These are phyloP conservation scores for Xanthostigma xanthostigma DNA, from an alignment of 2,888 invertebrate species.

Conservation along the genomic window DNA sequence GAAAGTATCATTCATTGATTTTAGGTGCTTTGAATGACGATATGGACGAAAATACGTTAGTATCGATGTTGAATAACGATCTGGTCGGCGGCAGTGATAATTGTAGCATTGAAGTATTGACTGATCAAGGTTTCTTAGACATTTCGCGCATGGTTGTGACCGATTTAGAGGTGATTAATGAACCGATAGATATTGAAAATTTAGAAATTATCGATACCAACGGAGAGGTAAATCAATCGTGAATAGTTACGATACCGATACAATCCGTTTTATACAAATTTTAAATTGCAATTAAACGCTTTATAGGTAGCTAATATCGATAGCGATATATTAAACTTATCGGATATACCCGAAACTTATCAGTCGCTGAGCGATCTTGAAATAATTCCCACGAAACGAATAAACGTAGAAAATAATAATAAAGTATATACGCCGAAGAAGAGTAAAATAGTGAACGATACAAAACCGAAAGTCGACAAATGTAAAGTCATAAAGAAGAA, in stretches of 20 bases:
- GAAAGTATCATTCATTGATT: neutral
- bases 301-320: conserved; percentile 6
- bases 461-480: neutral
- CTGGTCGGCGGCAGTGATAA: conserved; percentile 6
- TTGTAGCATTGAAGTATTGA: conserved; percentile 12
- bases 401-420: conserved; percentile 2
- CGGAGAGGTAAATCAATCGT: conserved; percentile 3
- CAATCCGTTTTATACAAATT: too few relatives aligned
- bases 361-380: conserved; percentile 6
- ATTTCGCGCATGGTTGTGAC: conserved; percentile 8
- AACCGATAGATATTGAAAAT: conserved; percentile 4
- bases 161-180: conserved; percentile 3
- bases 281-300: too few relatives aligned
- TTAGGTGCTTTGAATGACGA: neutral
- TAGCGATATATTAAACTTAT: conserved; percentile 5
- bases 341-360: conserved; percentile 5
- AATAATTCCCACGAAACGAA: conserved; percentile 8
- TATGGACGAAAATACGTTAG: conserved; percentile 9
- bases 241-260: too few relatives aligned
- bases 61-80: conserved; percentile 9
- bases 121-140: conserved; percentile 6
- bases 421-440: conserved; percentile 1
- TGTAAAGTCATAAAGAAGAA: neutral
- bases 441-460: neutral
- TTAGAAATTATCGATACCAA: conserved; percentile 7